These are phyloP conservation scores for Luidia sarsii DNA, from an alignment of 53 echinoderm and acorn worm genomes.

Conservation along the genomic window DNA sequence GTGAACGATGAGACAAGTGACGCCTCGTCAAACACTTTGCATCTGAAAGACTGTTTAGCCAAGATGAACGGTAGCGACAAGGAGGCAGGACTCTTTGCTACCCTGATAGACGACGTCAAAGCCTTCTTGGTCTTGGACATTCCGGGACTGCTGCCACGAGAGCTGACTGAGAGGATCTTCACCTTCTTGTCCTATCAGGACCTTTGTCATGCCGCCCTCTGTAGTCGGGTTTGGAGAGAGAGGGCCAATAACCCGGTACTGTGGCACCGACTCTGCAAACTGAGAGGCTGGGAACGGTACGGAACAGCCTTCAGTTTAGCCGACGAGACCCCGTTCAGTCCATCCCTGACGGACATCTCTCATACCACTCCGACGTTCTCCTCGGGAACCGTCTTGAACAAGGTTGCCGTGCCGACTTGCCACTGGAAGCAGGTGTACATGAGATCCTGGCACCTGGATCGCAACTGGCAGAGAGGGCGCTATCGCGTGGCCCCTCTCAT, in stretches of 20 bases:
- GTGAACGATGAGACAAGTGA: no score
- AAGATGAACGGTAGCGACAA: background rate
- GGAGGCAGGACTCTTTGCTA: background rate
- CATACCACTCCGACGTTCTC: slow-evolving; percentile 85
- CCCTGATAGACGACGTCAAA: slow-evolving; percentile 53
- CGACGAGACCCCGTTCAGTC: slow-evolving; percentile 68
- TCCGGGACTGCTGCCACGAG: slow-evolving; percentile 68
- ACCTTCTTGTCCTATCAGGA: slow-evolving; percentile 68
- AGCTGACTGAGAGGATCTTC: slow-evolving; percentile 74
- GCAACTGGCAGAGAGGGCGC: slow-evolving; percentile 81
- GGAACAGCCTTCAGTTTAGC: slow-evolving; percentile 65
- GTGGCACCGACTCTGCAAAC: slow-evolving; percentile 73
- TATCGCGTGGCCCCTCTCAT: slow-evolving; percentile 76
- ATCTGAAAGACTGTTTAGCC: no score
- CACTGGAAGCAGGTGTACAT: slow-evolving; percentile 91
- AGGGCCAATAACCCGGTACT: slow-evolving; percentile 69
- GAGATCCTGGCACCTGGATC: slow-evolving; percentile 79
- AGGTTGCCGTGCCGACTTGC: slow-evolving; percentile 46
- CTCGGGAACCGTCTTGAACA: slow-evolving; percentile 53
- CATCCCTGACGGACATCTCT: slow-evolving; percentile 55
- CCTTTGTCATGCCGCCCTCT: slow-evolving; percentile 72
- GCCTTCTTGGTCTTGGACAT: slow-evolving; percentile 73
- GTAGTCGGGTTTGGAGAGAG: slow-evolving; percentile 77
- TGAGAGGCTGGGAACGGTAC: slow-evolving; percentile 75
- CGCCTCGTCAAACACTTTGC: no score